Evolutionary conservation across 2,113 vertebrate genomes (phyloP).

Genomic region (Artemisiospiza belli): DNA sequence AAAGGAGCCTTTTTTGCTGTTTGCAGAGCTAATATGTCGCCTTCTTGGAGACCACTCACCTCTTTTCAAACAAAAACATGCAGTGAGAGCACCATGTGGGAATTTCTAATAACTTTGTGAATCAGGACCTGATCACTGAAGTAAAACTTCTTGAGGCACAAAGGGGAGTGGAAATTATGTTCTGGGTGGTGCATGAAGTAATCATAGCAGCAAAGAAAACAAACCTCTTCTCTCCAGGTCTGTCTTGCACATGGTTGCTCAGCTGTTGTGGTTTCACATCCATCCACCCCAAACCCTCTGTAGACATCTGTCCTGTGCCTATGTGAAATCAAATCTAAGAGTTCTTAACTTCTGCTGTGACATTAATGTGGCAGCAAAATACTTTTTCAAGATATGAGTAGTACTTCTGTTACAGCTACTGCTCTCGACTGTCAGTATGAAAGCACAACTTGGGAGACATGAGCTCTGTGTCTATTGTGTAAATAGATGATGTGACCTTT

Average conservation of each 20-base stretch:
- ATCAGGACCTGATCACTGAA: neutral
- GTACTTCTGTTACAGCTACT: neutral
- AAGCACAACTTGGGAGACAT: neutral
- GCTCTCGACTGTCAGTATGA: neutral
- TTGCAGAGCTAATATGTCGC: neutral
- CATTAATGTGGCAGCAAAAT: neutral
- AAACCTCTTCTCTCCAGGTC: neutral
- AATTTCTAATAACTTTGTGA: neutral
- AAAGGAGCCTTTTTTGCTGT: neutral
- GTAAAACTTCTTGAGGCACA: neutral
- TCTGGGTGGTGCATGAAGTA: neutral
- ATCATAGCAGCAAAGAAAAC: neutral
- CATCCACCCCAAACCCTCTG: neutral
- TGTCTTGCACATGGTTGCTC: fast-evolving
- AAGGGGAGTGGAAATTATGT: neutral
- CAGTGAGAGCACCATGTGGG: neutral
- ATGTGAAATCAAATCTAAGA: neutral
- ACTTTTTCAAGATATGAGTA: neutral
- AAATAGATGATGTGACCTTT: neutral
- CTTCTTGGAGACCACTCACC: neutral
- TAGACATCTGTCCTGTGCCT: neutral
- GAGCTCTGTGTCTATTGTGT: neutral
- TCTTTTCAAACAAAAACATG: neutral
- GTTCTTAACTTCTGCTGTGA: neutral
- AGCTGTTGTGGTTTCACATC: neutral